Base-by-base conservation (phyloP, 1,140 invertebrate species). In the Heliconius hewitsoni region DNA sequence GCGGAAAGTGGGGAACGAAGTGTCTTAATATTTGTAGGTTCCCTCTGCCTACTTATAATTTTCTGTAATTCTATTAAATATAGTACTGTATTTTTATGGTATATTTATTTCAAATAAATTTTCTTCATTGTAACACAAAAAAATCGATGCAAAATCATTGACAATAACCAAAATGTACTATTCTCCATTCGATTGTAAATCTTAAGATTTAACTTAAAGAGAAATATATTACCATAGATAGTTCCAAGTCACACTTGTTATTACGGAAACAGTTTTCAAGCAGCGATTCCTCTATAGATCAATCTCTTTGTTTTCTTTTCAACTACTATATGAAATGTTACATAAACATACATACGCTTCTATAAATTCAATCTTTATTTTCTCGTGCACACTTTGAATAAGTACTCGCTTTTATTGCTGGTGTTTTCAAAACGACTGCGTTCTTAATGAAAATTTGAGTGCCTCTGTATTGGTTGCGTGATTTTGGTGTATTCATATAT, bases 211-310 rank as follows among this genome's bases (percentile, higher is more conserved):
- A 66, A 66, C 23, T 9, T 27, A 11, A 66, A 74, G 37, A 42
- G 73, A 39, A 60, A 55, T 50, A 52, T 34, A 34, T 34, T 34
- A 34, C 0, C 34, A 34, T 34, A 34, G 34, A 57, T 50, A 75
- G 34, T 34, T 34, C 39, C 6, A 39, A 37, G 23, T 60, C n/a
- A 42, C 60, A 71, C 27, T 76, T 76, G 74, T 66, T 76, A 74
- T 79, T 46, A 79, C 73, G 77, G 73, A 79, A 79, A 72, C 72
- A 79, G 66, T 60, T 79, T 79, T 71, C 60, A 71, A 60, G 75
- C 70, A 50, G 66, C 73, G 55, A 75, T 79, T 27, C 60, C 27
- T 66, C 60, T 74, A 66, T 74, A 79, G 74, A 76, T 76, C 78
- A 72, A 71, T 27, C 37, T 79, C 74, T 79, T 79, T 79, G 74